Conservation (phyloP, 2,113 vertebrate genomes). For the Gobio gobio region DNA sequence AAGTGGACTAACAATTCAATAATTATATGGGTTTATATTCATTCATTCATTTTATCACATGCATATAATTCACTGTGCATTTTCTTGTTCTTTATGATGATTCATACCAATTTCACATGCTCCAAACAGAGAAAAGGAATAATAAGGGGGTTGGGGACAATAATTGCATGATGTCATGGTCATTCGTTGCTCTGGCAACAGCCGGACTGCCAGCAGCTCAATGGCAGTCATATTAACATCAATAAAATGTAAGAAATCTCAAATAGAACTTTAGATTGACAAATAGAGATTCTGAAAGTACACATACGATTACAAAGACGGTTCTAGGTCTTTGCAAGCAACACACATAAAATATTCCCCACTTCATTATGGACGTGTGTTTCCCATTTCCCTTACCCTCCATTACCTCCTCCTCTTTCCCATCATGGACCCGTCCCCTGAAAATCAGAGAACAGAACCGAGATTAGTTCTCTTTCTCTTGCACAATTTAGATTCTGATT, state of each 20-base stretch:
- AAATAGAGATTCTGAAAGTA: background rate
- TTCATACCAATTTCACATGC: background rate
- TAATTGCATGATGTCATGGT: background rate
- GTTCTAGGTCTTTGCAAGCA: background rate
- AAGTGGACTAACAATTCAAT: background rate
- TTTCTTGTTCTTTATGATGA: background rate
- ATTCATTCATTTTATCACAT: background rate
- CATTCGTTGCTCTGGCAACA: constrained; percentile 9
- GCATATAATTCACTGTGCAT: background rate
- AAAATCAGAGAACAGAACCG: constrained; percentile 23
- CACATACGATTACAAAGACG: background rate
- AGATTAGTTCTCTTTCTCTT: constrained; percentile 63
- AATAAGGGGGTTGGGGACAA: background rate
- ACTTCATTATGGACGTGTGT: background rate
- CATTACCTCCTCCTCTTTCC: constrained; percentile 42
- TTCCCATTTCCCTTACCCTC: background rate
- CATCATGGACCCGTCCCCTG: background rate
- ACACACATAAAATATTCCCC: background rate
- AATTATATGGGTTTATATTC: background rate
- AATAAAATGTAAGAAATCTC: background rate
- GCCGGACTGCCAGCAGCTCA: background rate
- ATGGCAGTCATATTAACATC: background rate
- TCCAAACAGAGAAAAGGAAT: background rate
- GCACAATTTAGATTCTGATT: constrained; percentile 75
- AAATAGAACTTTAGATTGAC: background rate